Evolutionary conservation across 2,888 invertebrate genomes (phyloP).

Genomic region (Achlya flavicornis): DNA sequence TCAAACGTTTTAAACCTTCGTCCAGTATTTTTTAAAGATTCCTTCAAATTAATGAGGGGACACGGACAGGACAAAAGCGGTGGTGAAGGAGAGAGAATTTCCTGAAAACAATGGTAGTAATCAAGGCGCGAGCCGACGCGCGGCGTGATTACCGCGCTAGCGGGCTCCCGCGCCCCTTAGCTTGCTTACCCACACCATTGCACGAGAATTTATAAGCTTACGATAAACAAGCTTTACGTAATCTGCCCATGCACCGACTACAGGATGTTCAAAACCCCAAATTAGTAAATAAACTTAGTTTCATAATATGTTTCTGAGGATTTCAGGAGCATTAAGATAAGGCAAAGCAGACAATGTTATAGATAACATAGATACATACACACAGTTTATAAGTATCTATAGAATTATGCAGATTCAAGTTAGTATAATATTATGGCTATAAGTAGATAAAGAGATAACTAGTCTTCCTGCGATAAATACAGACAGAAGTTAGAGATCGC

Average conservation of each 20-base stretch:
- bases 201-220: constrained; percentile 61
- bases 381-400: too few relatives aligned
- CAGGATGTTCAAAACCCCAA: constrained; percentile 13
- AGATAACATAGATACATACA: too few relatives aligned
- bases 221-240: constrained; percentile 50
- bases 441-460: too few relatives aligned
- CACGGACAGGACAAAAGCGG: constrained; percentile 59
- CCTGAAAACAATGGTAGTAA: constrained; percentile 71
- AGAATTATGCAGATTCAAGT: too few relatives aligned
- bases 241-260: constrained; percentile 20
- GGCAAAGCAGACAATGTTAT: too few relatives aligned
- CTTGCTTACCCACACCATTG: constrained; percentile 30
- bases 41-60: constrained; percentile 48
- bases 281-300: constrained; percentile 14
- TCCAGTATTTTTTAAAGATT: constrained; percentile 45
- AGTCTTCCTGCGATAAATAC: neutral
- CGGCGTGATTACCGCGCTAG: constrained; percentile 52
- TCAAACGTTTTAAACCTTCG: constrained; percentile 34
- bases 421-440: too few relatives aligned
- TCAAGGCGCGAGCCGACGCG: constrained; percentile 54
- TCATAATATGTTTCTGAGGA: constrained; percentile 15
- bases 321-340: constrained; percentile 15
- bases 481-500: constrained; percentile 31
- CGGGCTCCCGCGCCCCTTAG: constrained; percentile 19
- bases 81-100: constrained; percentile 62